Evolutionary conservation across 2,888 invertebrate species (phyloP).

Genomic region (Diplazon laetatorius): DNA sequence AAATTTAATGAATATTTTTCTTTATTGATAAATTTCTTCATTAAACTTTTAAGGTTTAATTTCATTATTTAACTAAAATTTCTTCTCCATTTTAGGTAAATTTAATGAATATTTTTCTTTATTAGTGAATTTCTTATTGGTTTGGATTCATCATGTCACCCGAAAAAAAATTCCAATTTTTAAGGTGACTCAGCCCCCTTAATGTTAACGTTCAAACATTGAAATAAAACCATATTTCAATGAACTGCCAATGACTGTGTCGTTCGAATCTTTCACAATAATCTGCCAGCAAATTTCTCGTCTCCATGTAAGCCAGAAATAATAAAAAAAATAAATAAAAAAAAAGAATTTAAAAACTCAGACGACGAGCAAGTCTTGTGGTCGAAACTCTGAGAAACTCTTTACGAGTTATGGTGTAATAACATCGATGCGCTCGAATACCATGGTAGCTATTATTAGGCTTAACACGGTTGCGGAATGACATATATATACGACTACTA

Average conservation of each 20-base stretch:
- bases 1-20: too few relatives aligned
- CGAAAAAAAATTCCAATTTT: too few relatives aligned
- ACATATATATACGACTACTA: neutral
- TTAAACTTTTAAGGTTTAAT: too few relatives aligned
- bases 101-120: too few relatives aligned
- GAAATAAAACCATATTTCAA: neutral
- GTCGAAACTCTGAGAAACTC: neutral
- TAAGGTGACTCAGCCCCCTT: too few relatives aligned
- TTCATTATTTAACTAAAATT: too few relatives aligned
- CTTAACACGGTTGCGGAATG: conserved; percentile 21
- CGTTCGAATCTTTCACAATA: neutral
- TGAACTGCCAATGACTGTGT: conserved; percentile 1
- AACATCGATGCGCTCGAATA: conserved; percentile 6
- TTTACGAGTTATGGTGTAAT: neutral
- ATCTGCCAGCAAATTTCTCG: neutral
- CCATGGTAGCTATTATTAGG: conserved; percentile 12
- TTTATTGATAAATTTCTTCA: too few relatives aligned
- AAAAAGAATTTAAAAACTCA: neutral
- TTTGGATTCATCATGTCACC: too few relatives aligned
- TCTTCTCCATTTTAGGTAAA: too few relatives aligned
- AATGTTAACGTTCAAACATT: neutral
- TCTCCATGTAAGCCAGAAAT: neutral
- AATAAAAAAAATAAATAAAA: neutral
- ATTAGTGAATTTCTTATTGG: too few relatives aligned
- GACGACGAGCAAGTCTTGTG: conserved; percentile 6